Evolutionary conservation across 2,888 invertebrate species (phyloP).

Genomic region (Tiliacea citrago): DNA sequence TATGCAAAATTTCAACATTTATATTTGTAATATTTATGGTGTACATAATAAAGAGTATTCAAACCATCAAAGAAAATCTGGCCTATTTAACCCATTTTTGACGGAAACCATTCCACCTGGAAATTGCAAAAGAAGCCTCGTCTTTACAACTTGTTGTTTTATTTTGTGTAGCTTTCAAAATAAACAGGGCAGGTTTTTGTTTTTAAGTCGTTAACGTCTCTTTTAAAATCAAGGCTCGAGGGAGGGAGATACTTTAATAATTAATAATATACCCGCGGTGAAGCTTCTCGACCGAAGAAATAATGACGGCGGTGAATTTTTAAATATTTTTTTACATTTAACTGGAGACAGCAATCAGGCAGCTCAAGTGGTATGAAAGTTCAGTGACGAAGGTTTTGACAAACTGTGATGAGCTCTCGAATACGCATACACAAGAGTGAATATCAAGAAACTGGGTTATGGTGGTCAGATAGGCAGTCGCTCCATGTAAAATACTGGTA

Average conservation of each 20-base stretch:
- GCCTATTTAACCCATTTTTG: slow-evolving; percentile 31
- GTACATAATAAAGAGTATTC: too few species aligned
- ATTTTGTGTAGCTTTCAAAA: slow-evolving; percentile 52
- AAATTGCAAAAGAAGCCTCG: slow-evolving; percentile 43
- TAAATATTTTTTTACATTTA: slow-evolving; percentile 74
- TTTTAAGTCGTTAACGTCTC: slow-evolving; percentile 74
- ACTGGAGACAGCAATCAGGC: slow-evolving; percentile 71
- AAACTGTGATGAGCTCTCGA: too few species aligned
- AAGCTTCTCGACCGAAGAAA: slow-evolving; percentile 71
- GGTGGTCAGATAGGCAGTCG: too few species aligned
- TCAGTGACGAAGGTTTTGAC: slow-evolving; percentile 40
- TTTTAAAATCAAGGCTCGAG: slow-evolving; percentile 73
- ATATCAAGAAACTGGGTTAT: too few species aligned
- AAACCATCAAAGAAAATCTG: slow-evolving; percentile 28
- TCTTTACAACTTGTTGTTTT: slow-evolving; percentile 53
- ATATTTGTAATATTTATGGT: too few species aligned
- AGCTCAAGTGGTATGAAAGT: slow-evolving; percentile 63
- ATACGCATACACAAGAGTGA: too few species aligned
- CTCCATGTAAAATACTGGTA: too few species aligned
- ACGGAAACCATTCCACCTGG: slow-evolving; percentile 39
- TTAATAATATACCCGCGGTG: slow-evolving; percentile 77
- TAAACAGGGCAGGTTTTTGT: slow-evolving; percentile 62
- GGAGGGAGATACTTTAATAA: slow-evolving; percentile 76
- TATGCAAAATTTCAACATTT: too few species aligned
- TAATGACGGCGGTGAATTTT: slow-evolving; percentile 79